Conservation (phyloP, 1,140 invertebrate genomes). For the Periplaneta americana region DNA sequence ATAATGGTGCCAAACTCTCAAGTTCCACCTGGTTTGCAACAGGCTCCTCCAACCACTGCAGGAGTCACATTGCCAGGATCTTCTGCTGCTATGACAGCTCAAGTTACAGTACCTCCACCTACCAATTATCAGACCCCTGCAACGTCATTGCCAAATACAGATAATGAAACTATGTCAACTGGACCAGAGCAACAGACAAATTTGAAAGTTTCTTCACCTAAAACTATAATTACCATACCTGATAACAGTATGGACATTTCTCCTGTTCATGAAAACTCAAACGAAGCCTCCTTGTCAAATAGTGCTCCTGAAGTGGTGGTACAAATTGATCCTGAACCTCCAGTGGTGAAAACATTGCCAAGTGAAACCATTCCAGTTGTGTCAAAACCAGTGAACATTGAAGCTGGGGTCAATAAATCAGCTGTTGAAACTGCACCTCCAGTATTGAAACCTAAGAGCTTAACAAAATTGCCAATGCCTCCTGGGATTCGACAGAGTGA, state of each 20-base stretch:
- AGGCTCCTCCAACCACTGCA: background rate
- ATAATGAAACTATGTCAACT: background rate
- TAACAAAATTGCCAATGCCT: conserved; percentile 73
- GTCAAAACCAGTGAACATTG: background rate
- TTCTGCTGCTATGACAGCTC: background rate
- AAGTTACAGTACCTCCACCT: background rate
- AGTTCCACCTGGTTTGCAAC: background rate
- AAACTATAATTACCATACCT: background rate
- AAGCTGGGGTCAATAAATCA: background rate
- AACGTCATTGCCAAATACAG: background rate
- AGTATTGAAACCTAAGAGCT: conserved; percentile 34
- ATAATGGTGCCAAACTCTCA: background rate
- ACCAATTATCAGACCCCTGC: background rate
- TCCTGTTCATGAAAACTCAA: background rate
- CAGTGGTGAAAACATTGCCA: background rate
- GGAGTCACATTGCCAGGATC: background rate
- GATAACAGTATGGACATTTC: background rate
- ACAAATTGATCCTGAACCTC: background rate
- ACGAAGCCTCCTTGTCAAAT: background rate
- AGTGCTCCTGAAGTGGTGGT: background rate
- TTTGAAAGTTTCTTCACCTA: background rate
- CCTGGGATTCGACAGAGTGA: conserved; percentile 78
- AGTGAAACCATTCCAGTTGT: background rate
- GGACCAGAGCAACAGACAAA: background rate
- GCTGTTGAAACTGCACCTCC: background rate